A percentile compares a stretch with the other conserved stretches of the same genome.
Conservation (phyloP, 2,888 invertebrate genomes). For the Calliopum simillimum region DNA sequence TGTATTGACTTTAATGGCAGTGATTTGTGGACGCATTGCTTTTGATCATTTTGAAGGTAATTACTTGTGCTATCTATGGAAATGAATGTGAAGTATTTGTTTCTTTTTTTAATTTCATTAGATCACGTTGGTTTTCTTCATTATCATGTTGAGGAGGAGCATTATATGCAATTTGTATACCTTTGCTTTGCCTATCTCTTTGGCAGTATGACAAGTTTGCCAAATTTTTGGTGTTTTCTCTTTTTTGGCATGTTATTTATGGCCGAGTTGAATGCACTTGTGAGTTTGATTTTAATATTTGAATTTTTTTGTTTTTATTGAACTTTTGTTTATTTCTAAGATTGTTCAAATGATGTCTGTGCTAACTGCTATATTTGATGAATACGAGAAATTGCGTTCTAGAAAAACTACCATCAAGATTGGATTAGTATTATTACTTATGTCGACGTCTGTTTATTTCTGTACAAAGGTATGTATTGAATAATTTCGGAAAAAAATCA, state of each 20-base stretch:
- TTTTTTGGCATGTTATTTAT: conserved; percentile 85
- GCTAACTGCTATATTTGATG: conserved; percentile 62
- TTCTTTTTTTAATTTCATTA: conserved; percentile 35
- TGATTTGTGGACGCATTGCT: conserved; percentile 58
- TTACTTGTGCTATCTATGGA: conserved; percentile 16
- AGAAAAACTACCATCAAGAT: conserved; percentile 52
- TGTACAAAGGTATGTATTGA: conserved; percentile 58
- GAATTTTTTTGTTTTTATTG: not conserved
- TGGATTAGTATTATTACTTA: conserved; percentile 47
- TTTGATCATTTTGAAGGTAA: conserved; percentile 62
- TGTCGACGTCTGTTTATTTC: conserved; percentile 57
- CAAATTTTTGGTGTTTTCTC: conserved; percentile 76
- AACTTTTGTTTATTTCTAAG: conserved; percentile 44
- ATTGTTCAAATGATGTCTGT: conserved; percentile 61
- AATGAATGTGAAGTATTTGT: not conserved
- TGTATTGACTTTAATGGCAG: conserved; percentile 54
- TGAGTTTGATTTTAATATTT: conserved; percentile 68
- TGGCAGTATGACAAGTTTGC: conserved; percentile 56
- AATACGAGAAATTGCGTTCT: conserved; percentile 57
- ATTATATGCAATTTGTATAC: conserved; percentile 61
- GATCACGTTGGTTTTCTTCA: conserved; percentile 60
- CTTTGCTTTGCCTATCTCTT: conserved; percentile 59
- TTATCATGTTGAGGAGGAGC: conserved; percentile 57
- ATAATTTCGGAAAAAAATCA: too few species aligned
- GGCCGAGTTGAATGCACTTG: conserved; percentile 79